Evolutionary conservation across 2,888 invertebrate genomes (phyloP).

Genomic region (Sympetrum striolatum): DNA sequence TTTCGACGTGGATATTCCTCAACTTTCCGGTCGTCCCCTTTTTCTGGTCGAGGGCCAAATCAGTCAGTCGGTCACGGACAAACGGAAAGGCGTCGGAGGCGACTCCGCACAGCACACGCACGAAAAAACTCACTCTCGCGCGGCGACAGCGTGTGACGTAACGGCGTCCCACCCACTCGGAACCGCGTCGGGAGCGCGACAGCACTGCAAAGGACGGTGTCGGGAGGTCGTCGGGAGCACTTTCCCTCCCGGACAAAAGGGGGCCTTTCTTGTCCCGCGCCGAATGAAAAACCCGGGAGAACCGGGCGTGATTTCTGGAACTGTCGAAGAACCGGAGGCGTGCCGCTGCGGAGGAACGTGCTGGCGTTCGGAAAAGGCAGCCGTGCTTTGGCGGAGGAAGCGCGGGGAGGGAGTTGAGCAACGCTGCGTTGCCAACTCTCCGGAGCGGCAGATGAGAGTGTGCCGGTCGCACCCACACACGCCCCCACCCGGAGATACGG

Average conservation of each 20-base stretch:
- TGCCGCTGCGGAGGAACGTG: not conserved
- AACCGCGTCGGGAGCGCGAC: not conserved
- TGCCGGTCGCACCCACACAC: not conserved
- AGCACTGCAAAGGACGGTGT: not conserved
- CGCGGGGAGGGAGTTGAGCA: not conserved
- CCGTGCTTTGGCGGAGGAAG: not conserved
- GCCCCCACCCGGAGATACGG: not conserved
- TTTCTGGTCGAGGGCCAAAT: not conserved
- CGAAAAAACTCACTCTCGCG: not conserved
- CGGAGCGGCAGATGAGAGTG: not conserved
- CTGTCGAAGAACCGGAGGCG: not conserved
- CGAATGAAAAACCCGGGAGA: not conserved
- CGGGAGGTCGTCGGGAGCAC: not conserved
- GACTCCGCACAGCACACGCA: not conserved
- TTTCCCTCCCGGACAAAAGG: not conserved
- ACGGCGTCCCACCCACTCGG: conserved; percentile 1
- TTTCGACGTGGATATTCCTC: not conserved
- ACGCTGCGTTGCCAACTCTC: conserved; percentile 26
- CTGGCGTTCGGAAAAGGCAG: not conserved
- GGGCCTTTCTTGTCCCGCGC: not conserved
- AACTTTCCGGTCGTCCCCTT: not conserved
- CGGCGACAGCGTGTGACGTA: not conserved
- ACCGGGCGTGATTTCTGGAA: not conserved
- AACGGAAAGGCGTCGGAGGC: not conserved
- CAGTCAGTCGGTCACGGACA: not conserved